phyloP scores from a whole-genome alignment of 2,888 invertebrate genomes.

The Drosophila recens region DNA sequence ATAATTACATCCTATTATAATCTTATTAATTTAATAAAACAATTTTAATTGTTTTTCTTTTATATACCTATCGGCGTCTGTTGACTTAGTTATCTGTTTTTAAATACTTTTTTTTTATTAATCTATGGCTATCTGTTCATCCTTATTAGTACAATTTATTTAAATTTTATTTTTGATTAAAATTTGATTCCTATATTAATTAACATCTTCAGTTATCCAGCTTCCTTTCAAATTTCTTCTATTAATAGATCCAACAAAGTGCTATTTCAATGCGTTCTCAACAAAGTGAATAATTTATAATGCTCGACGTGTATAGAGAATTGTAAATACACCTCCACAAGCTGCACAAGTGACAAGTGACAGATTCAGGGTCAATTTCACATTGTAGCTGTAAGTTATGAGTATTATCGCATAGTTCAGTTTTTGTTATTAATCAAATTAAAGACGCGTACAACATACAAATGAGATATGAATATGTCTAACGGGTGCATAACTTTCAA shows the following conservation, averaged over 20 bases:
- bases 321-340: slow-evolving; percentile 14
- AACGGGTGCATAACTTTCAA: slow-evolving; percentile 30
- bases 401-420: slow-evolving; percentile 26
- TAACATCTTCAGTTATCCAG: background rate
- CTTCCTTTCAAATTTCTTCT: background rate
- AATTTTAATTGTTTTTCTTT: too few species aligned
- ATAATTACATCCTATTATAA: too few species aligned
- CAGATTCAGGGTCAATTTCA: slow-evolving; percentile 61
- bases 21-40: too few species aligned
- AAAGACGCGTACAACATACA: slow-evolving; percentile 47
- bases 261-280: background rate
- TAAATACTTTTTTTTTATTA: too few species aligned
- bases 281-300: background rate
- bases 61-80: too few species aligned
- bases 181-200: background rate
- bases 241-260: background rate
- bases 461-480: slow-evolving; percentile 33
- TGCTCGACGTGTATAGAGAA: slow-evolving; percentile 12
- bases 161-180: too few species aligned
- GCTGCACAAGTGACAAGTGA: slow-evolving; percentile 21
- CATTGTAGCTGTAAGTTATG: slow-evolving; percentile 25
- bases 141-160: too few species aligned
- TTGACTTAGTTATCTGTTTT: too few species aligned
- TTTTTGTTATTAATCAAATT: slow-evolving; percentile 23
- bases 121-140: too few species aligned